Evolutionary conservation across 2,888 invertebrate species (phyloP), one percentile per base, ranked within the genome.

Genomic region (Eupelmus urozonus): DNA sequence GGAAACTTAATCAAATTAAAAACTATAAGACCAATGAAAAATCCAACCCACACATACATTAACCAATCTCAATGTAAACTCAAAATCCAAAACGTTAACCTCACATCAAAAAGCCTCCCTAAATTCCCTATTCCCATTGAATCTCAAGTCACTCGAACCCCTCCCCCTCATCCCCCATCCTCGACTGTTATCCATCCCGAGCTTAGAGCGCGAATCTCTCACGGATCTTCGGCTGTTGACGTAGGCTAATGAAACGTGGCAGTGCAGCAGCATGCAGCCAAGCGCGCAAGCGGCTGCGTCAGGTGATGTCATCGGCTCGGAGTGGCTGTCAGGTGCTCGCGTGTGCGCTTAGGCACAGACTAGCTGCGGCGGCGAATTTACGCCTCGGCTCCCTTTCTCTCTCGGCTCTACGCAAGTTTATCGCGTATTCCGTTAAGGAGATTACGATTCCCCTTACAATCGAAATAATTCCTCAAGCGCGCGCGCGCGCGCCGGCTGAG

Each of bases 211-310:
- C n/a, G n/a, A n/a, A n/a, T n/a, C n/a, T n/a, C n/a, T n/a, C n/a
- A n/a, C n/a, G 55, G 51, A 69, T 72, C 42, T 27, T 23, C 51
- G 62, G 62, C 29, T 51, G 60, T 71, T 70, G 67, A 65, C 60
- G 70, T 40, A 66, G 55, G 69, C 73, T 77, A 79, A 76, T 65
- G 80, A 79, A 59, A 70, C 34, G 67, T 55, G 71, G 55, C 55
- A 34, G 13, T 62, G 53, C 34, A 2, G 45, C 16, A 3, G 34
- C 34, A 34, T 34, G 9, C 3, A 34, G 9, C 34, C 34, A 34
- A 34, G n/a, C n/a, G n/a, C n/a, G n/a, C n/a, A n/a, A n/a, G n/a
- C n/a, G n/a, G 25, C 53, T 40, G 16, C 27, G 20, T 65, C 66
- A 29, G 27, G 25, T 67, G 66, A 74, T 65, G 66, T 66, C 59